These are phyloP conservation scores for Ophraella communa DNA, from an alignment of 2,888 invertebrate species.

Conservation along the genomic window DNA sequence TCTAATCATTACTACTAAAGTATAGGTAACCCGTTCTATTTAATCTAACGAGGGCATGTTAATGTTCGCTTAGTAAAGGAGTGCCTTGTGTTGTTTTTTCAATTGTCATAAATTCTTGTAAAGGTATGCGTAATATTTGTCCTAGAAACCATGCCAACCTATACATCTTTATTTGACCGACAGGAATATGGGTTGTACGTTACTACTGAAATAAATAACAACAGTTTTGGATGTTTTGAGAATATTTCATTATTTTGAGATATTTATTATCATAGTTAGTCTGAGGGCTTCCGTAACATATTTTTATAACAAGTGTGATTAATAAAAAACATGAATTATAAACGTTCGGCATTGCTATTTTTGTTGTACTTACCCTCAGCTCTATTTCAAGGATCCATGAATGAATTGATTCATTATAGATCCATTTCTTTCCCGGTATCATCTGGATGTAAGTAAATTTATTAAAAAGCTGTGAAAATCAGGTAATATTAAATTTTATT, in stretches of 20 bases:
- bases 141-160: constrained; percentile 43
- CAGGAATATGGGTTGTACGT: constrained; percentile 20
- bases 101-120: constrained; percentile 34
- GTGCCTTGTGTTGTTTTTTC: constrained; percentile 1
- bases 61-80: constrained; percentile 20
- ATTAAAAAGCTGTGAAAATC: too few relatives aligned
- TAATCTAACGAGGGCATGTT: not conserved
- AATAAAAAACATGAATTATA: too few relatives aligned
- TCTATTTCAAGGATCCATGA: too few relatives aligned
- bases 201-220: constrained; percentile 1
- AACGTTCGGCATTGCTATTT: too few relatives aligned
- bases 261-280: not conserved
- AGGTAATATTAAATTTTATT: too few relatives aligned
- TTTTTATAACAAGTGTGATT: too few relatives aligned
- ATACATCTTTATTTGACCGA: constrained; percentile 29
- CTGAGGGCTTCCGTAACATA: not conserved
- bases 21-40: not conserved
- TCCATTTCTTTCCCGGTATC: too few relatives aligned
- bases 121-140: constrained; percentile 43
- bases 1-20: not conserved
- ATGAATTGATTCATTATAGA: too few relatives aligned
- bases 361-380: too few relatives aligned
- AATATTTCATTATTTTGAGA: not conserved
- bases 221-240: not conserved
- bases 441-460: too few relatives aligned